Base-by-base conservation (phyloP, 2,888 invertebrate species). In the Cryptops parisi region DNA sequence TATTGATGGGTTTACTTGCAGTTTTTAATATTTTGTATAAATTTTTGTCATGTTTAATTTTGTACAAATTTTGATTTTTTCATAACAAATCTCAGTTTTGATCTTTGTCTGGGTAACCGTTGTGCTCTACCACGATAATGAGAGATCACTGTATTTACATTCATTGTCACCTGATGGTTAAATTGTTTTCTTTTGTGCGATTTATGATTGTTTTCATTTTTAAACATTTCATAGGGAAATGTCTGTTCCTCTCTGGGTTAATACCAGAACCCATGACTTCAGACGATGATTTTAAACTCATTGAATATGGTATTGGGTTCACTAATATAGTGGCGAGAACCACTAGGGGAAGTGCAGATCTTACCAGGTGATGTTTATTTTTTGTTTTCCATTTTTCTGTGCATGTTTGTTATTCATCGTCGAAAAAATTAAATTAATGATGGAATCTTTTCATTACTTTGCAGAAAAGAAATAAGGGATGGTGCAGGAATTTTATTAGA, bases 261-360 rank as follows among this genome's bases (percentile, higher is more conserved):
- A 94, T 93, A 17, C 80, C 89, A 55, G 90, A 93, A 67, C 93
- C 90, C 68, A 84, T 96, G 83, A 90, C 85, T 63, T 91, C 94
- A 2, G 90, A 93, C 65, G 94, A 96, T 71, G 96, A 97, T 72
- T 87, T 83, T 67, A 89, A 89, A 73, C 73, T 96, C 55, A 71
- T 93, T 52, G 86, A 90, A 70, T 84, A 84, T 68, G 94, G 96
- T 57, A 94, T 97, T 66, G 96, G 96, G 3, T 94, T 97, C 72
- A 97, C 96, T 62, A 97, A 97, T 73, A 94, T 97, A 82, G 94
- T 96, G 58, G 79, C 84, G 60, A 79, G 96, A 58, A 90, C 96
- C 52, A 93, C 94, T 1, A 89, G 91, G 72, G 94, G 94, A 60
- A 91, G 90, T 64, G 89, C 91, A 1, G 96, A 97, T 76, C 77